Percentiles rank a stretch among this genome's conserved stretches.
Evolutionary conservation across 2,797 vertebrate species (phyloP).

Genomic region (Parauchenoglanis ngamensis): DNA sequence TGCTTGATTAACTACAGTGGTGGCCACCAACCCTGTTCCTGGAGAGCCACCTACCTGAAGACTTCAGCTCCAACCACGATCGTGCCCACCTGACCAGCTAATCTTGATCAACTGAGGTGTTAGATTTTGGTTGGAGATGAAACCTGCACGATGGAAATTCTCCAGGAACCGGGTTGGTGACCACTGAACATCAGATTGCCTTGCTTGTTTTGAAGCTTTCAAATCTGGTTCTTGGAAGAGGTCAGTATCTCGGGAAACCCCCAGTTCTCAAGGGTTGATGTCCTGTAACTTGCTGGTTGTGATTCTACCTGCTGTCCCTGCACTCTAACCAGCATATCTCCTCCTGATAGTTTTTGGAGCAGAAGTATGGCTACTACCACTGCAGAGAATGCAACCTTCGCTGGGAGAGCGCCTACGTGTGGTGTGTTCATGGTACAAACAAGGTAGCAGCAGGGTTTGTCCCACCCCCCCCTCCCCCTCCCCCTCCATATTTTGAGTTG

Average conservation of each 20-base stretch:
- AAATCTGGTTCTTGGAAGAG: too few species aligned
- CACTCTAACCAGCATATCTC: neutral
- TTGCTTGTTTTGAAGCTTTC: too few species aligned
- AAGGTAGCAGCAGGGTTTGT: constrained; percentile 76
- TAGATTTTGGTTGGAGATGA: too few species aligned
- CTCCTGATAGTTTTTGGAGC: constrained; percentile 88
- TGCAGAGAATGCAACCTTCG: constrained; percentile 94
- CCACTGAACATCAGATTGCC: neutral
- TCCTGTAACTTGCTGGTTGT: too few species aligned
- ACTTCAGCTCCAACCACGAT: too few species aligned
- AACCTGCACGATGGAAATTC: too few species aligned
- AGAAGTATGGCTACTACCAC: constrained; percentile 97
- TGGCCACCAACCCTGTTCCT: too few species aligned
- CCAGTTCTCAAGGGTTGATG: neutral
- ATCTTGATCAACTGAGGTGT: too few species aligned
- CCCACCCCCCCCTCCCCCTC: too few species aligned
- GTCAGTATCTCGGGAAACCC: neutral
- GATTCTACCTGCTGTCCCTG: neutral
- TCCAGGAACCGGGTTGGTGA: too few species aligned
- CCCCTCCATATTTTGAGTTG: accelerated
- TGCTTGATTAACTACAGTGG: neutral
- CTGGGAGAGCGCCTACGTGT: constrained; percentile 98
- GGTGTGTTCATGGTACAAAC: constrained; percentile 96
- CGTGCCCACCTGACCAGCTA: too few species aligned
- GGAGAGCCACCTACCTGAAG: too few species aligned